Evolutionary conservation across 2,113 vertebrate genomes (phyloP), one percentile per base, ranked within the genome.

Genomic region (Macquaria ambigua): DNA sequence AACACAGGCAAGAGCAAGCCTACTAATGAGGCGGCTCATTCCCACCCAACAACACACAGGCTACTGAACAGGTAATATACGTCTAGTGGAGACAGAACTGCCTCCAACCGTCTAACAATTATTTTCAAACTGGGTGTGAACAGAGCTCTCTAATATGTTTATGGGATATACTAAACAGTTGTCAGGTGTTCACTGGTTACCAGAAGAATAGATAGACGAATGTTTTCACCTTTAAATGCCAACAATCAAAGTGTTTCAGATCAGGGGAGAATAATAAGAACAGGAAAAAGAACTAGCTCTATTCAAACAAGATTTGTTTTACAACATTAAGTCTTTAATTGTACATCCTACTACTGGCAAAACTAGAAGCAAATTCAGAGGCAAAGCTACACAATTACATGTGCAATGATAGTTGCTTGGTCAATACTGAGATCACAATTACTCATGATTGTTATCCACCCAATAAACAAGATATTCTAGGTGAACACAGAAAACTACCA

Each of bases 101-200:
- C 64, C 56, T 75, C n/a, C 8, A 48, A 62, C 20, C 0, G 8
- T 70, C 56, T 18, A 41, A 79, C 20, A 64, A 77, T 59, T 48
- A 37, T 50, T 74, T 46, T 50, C 15, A 53, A 55, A 53, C 55
- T 34, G 56, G 61, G 53, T 69, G 74, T 77, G 56, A 76, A 69
- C 66, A 10, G 28, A 81, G 56, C 61, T 12, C 56, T 74, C 6
- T 9, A 34, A 59, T 23, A 25, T 4, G 43, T 50, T 46, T 48
- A 21, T 83, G 66, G 31, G 63, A 25, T 15, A 34, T 63, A 81
- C 61, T 87, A 7, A 63, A 69, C 4, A 8, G 34, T 48, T 66
- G 37, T 79, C 56, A 39, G 55, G 50, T 58, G 34, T 77, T 73
- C 16, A 56, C 9, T 0, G 0, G 6, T 75, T 55, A 74, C 59